Base-by-base conservation (phyloP, 2,888 invertebrate species). In the Leistus spinibarbis region DNA sequence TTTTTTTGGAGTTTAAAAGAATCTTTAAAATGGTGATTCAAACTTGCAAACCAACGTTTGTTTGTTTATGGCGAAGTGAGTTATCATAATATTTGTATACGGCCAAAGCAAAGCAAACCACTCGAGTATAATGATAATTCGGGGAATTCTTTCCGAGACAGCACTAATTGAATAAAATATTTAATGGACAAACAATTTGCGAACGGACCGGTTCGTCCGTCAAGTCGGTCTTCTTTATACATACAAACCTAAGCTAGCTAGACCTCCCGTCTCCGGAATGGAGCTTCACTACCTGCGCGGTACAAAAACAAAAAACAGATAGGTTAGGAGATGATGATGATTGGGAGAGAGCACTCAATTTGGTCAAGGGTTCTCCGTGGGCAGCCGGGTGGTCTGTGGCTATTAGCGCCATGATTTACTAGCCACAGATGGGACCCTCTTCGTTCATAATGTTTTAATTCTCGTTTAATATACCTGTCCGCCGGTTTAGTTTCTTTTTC, bases 381-480 rank as follows among this genome's bases (percentile, higher is more conserved):
- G 16, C 54, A 66, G 16, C 66, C 62, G 69, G 69, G 69, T 69
- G 69, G 69, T 69, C 69, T 24, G 60, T 10, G 60, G 63, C 72
- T 72, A 72, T 72, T 72, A 72, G 72, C 53, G 62, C 40, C 54
- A 65, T 72, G 72, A 72, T 72, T 72, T 72, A 72, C 65, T 66
- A 66, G 66, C 24, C 54, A 57, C 54, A 24, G 22, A 54, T 54
- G 57, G 53, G 23, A 17, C 40, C 54, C 16, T 64, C 54, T 56
- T 16, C 24, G 22, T 17, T 22, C 65, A 66, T 72, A 72, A 82
- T 81, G 80, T 81, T 81, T 82, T 82, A 81, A 82, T 82, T 82
- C 81, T 82, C 80, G 76, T 80, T 80, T 82, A 80, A 82, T 82
- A 81, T 82, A 82, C 81, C 82, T 82, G 79, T 78, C 76, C 60